phyloP scores from a whole-genome alignment of 2,113 vertebrate genomes.

The Cryptotis parvus region DNA sequence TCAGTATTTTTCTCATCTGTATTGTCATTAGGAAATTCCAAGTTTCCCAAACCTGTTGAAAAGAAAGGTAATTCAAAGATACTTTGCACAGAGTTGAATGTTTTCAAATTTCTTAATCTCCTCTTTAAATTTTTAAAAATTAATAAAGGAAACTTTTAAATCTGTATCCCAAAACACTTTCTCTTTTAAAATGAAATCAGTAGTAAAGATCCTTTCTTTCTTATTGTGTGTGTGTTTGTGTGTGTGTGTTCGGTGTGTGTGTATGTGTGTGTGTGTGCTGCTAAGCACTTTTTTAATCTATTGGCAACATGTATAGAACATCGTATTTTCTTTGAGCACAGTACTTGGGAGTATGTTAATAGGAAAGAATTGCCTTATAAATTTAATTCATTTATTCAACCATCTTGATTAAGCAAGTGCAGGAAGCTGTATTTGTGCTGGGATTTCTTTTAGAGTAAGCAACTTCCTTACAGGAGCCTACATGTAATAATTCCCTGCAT shows the following conservation, averaged over 20 bases:
- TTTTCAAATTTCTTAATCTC: conserved; percentile 3
- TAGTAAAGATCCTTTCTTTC: not conserved
- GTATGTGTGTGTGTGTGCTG: not conserved
- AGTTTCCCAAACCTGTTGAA: conserved; percentile 37
- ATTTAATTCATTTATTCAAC: conserved; percentile 27
- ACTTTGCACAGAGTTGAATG: not conserved
- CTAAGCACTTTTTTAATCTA: not conserved
- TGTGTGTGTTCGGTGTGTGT: not conserved
- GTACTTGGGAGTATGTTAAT: not conserved
- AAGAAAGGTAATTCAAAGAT: conserved; percentile 25
- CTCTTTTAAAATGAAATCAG: conserved; percentile 15
- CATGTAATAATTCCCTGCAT: not conserved
- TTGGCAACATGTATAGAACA: not conserved
- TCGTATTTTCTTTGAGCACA: not conserved
- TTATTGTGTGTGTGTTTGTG: not conserved
- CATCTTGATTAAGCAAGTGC: not conserved
- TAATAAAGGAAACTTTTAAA: not conserved
- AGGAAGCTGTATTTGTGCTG: not conserved
- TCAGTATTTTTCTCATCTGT: conserved; percentile 50
- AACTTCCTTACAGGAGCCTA: not conserved
- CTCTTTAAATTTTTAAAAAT: not conserved
- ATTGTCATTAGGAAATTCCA: conserved; percentile 38
- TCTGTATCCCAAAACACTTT: not conserved
- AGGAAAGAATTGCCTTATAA: not conserved
- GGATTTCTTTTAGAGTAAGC: conserved; percentile 11